phyloP scores from a whole-genome alignment of 2,888 invertebrate species.

The Agrochola litura region DNA sequence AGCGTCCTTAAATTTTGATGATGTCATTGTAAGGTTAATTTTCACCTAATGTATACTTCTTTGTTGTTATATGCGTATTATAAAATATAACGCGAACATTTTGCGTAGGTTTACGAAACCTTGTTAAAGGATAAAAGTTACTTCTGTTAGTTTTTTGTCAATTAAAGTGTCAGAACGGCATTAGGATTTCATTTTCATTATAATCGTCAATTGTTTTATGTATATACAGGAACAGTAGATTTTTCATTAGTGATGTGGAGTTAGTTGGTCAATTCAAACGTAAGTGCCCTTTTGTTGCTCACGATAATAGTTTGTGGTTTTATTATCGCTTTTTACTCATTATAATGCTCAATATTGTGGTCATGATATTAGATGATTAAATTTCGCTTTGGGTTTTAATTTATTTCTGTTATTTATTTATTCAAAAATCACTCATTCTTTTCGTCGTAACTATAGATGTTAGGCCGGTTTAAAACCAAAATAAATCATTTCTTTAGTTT shows the following conservation, averaged over 20 bases:
- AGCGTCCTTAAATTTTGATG: conserved; percentile 74
- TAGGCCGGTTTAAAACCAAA: too few species aligned
- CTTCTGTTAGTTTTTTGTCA: conserved; percentile 87
- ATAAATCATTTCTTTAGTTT: too few species aligned
- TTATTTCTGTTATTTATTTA: conserved; percentile 82
- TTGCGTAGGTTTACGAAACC: conserved; percentile 82
- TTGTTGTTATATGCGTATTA: conserved; percentile 84
- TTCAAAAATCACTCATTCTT: conserved; percentile 62
- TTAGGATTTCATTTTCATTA: conserved; percentile 79
- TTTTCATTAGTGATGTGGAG: conserved; percentile 78
- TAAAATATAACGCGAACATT: conserved; percentile 71
- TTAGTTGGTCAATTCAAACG: conserved; percentile 86
- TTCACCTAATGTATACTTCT: conserved; percentile 79
- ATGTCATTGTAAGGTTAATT: conserved; percentile 71
- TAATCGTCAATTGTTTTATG: conserved; percentile 85
- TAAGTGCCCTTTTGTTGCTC: conserved; percentile 87
- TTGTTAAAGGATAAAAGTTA: conserved; percentile 83
- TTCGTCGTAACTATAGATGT: conserved; percentile 7
- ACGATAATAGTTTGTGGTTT: conserved; percentile 77
- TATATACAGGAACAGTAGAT: conserved; percentile 74
- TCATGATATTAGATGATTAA: conserved; percentile 88
- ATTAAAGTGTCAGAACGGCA: conserved; percentile 83
- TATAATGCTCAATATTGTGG: conserved; percentile 88
- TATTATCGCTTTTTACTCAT: conserved; percentile 85
- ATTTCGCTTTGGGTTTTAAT: conserved; percentile 80